These are phyloP conservation scores for Poecilobothrus nobilitatus DNA, from an alignment of 2,888 invertebrate genomes.

Conservation along the genomic window DNA sequence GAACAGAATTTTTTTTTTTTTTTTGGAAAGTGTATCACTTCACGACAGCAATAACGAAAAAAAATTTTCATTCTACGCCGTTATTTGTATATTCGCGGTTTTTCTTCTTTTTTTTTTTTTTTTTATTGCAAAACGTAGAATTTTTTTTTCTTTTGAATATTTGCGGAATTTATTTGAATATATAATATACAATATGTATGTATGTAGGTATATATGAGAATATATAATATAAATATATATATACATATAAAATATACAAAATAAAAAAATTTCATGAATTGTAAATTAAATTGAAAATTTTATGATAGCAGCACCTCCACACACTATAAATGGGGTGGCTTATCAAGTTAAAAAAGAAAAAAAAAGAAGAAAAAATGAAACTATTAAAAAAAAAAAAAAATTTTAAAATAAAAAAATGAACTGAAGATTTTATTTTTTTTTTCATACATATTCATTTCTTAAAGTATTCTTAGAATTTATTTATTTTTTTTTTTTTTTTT, in stretches of 20 bases:
- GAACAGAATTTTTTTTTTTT: background rate
- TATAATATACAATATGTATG: background rate
- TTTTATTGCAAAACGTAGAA: slow-evolving; percentile 3
- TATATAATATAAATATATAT: background rate
- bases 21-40: background rate
- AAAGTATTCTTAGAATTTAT: background rate
- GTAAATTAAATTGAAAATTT: background rate
- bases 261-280: background rate
- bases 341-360: background rate
- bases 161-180: background rate
- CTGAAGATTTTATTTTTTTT: no score
- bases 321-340: slow-evolving; percentile 1
- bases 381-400: background rate
- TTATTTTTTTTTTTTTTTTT: no score
- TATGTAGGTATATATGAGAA: background rate
- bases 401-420: background rate
- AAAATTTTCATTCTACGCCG: background rate
- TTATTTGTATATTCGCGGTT: background rate
- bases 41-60: background rate
- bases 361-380: background rate
- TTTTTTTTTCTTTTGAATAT: background rate
- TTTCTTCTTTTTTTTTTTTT: no score
- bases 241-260: background rate
- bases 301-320: slow-evolving; percentile 6
- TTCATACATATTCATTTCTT: background rate